Base-by-base conservation (phyloP, 1,140 invertebrate species). In the Philotrypesis tridentata region DNA sequence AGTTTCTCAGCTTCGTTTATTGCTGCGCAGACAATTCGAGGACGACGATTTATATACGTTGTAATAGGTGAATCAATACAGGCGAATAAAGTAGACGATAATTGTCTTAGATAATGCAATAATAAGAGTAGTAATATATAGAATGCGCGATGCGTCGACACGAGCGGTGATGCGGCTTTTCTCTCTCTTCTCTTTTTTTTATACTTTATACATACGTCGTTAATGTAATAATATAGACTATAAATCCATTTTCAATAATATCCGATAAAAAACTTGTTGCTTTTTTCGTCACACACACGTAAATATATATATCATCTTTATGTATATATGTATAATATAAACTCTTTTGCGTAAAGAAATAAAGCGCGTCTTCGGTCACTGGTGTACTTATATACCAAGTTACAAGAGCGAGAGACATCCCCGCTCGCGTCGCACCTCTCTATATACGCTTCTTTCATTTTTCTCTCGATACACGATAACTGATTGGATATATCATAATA, bases 401-500 rank as follows among this genome's bases (percentile, higher is more conserved):
- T n/a, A n/a, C n/a, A n/a, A n/a, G n/a, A 71, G 60, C 43, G 55
- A 79, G 68, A 55, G 21, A n/a, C 25, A 80, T 67, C 61, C 14
- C n/a, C 60, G 25, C 60, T 67, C 79, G 71, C 60, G 12, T 31
- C 23, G n/a, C 17, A 27, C 27, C 48, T 80, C 33, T 70, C 43
- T 17, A 31, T 70, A 27, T 70, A 29, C n/a, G n/a, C n/a, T n/a
- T 4, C 12, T 70, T 33, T 37, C 14, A 5, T 37, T 17, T 70
- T 37, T 70, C 5, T 31, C 17, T 31, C 31, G 14, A 43, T 72
- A 65, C 5, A 80, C 55, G 78, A 79, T 73, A 80, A 80, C 67
- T 80, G 71, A 61, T 73, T 23, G 31, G 61, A 27, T 68, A 86
- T 84, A 79, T 89, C 86, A 86, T 86, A 86, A 87, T 85, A 85